Evolutionary conservation across 2,113 vertebrate genomes (phyloP).

Genomic region (Chlorocebus sabaeus): DNA sequence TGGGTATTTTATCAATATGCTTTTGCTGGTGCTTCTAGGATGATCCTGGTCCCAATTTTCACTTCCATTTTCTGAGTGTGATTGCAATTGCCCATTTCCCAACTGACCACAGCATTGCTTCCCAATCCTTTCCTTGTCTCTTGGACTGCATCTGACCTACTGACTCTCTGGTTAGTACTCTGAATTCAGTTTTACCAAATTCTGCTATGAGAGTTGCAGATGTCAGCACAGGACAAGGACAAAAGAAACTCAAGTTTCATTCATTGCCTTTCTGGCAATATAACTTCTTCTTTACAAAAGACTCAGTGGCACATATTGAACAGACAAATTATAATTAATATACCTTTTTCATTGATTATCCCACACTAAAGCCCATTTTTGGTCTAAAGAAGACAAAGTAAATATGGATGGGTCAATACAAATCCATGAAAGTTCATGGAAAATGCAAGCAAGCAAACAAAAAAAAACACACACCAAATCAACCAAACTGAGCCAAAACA

Average conservation of each 20-base stretch:
- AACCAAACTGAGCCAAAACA: neutral
- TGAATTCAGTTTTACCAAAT: neutral
- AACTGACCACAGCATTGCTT: neutral
- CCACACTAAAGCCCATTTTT: neutral
- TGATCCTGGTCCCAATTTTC: neutral
- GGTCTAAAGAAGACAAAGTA: neutral
- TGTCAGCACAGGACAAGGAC: neutral
- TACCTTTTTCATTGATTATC: neutral
- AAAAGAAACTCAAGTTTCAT: neutral
- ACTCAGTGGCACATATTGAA: neutral
- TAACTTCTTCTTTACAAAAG: neutral
- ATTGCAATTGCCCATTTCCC: neutral
- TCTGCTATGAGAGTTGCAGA: neutral
- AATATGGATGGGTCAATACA: neutral
- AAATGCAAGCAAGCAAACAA: neutral
- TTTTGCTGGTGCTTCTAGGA: neutral
- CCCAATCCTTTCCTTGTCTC: neutral
- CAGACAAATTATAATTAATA: neutral
- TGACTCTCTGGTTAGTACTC: neutral
- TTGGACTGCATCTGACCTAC: neutral
- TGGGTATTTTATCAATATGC: neutral
- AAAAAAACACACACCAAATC: neutral
- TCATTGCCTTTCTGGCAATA: neutral
- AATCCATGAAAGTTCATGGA: neutral
- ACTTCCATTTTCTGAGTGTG: neutral